phyloP scores from a whole-genome alignment of 2,797 vertebrate species.

The Alcedo quadribrachys region DNA sequence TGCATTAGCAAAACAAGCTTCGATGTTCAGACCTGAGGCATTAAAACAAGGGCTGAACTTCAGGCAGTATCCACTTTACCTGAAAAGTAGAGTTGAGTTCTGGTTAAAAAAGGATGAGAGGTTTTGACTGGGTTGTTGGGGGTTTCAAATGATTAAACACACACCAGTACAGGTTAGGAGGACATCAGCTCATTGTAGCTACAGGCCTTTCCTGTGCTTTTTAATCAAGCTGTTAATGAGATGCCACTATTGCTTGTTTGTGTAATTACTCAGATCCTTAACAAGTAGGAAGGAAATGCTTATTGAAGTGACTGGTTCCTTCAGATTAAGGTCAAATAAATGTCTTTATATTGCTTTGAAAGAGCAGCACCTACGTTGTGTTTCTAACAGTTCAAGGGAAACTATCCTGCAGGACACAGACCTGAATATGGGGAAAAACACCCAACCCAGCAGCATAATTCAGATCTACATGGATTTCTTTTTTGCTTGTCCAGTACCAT shows the following conservation, averaged over 20 bases:
- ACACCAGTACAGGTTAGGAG: background rate
- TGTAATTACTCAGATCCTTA: constrained; percentile 2
- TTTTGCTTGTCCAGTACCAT: background rate
- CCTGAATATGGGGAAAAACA: background rate
- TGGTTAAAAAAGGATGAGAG: constrained; percentile 27
- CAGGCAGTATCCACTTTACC: constrained; percentile 68
- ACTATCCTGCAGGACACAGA: background rate
- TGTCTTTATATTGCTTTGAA: background rate
- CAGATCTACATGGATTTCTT: background rate
- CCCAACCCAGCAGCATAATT: background rate
- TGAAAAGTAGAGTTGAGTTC: constrained; percentile 64
- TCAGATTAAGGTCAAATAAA: background rate
- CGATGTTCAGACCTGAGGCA: constrained; percentile 47
- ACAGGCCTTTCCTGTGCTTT: background rate
- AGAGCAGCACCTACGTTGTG: background rate
- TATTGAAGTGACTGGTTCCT: background rate
- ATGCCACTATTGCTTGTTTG: background rate
- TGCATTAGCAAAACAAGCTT: constrained; percentile 51
- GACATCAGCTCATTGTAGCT: background rate
- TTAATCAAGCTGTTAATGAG: constrained; percentile 2
- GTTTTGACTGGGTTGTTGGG: background rate
- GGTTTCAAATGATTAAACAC: background rate
- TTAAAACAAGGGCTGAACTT: constrained; percentile 59
- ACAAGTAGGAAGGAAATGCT: background rate
- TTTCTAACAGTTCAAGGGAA: background rate